Percentiles rank a stretch among this genome's conserved stretches.
Conservation (phyloP, 2,888 invertebrate genomes). For the Spodoptera littoralis region DNA sequence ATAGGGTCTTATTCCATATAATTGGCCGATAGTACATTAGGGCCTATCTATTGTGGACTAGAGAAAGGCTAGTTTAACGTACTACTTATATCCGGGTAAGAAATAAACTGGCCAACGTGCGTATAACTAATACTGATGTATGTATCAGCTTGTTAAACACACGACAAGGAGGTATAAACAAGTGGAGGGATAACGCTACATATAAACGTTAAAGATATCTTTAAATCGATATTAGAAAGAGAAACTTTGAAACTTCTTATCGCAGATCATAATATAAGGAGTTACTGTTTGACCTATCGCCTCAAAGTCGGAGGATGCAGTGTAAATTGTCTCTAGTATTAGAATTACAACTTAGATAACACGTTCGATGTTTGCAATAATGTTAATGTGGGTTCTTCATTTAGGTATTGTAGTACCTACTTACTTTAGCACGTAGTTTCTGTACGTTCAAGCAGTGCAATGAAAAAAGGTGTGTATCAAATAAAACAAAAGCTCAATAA, state of each 20-base stretch:
- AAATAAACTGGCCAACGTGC: conserved; percentile 33
- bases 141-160: conserved; percentile 26
- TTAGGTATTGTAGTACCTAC: background rate
- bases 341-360: no score
- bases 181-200: conserved; percentile 11
- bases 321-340: no score
- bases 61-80: conserved; percentile 46
- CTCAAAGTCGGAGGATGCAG: no score
- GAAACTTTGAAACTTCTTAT: no score
- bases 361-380: no score
- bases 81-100: conserved; percentile 45
- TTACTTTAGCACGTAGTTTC: no score
- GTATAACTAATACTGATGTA: conserved; percentile 31
- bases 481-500: no score
- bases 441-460: no score
- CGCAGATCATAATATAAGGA: no score
- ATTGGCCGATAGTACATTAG: conserved; percentile 37
- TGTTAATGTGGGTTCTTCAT: conserved; percentile 8
- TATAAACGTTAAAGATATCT: background rate
- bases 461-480: no score
- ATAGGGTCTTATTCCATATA: conserved; percentile 37
- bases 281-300: no score
- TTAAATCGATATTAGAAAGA: background rate
- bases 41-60: conserved; percentile 41
- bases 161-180: conserved; percentile 21